A percentile compares a stretch with the other conserved stretches of the same genome.
Evolutionary conservation across 2,888 invertebrate genomes (phyloP).

Genomic region (Augochlorella aurata): DNA sequence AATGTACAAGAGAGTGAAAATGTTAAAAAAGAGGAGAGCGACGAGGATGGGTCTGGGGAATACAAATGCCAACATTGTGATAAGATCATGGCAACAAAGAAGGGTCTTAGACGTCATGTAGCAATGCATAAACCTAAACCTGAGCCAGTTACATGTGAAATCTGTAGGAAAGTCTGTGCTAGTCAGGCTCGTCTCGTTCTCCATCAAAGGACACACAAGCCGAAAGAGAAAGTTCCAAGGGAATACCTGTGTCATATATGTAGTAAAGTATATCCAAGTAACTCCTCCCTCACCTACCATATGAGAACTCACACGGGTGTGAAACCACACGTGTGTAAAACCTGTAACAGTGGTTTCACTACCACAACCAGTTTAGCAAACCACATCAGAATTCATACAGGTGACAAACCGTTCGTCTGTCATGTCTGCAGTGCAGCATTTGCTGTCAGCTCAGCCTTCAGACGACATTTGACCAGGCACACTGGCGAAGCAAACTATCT

Average conservation of each 20-base stretch:
- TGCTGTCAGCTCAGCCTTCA: constrained; percentile 80
- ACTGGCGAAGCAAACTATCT: constrained; percentile 81
- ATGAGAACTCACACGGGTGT: constrained; percentile 81
- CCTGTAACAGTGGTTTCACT: constrained; percentile 80
- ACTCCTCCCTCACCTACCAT: constrained; percentile 80
- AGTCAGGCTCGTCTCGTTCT: constrained; percentile 78
- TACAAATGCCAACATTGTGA: constrained; percentile 81
- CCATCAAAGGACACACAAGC: constrained; percentile 80
- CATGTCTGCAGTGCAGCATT: constrained; percentile 81
- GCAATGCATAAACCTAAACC: constrained; percentile 80
- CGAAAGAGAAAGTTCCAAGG: constrained; percentile 79
- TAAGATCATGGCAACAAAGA: constrained; percentile 79
- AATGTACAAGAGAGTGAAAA: constrained; percentile 57
- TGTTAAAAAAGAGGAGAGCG: constrained; percentile 71
- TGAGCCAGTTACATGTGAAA: constrained; percentile 79
- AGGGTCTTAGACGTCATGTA: constrained; percentile 79
- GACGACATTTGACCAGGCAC: constrained; percentile 79
- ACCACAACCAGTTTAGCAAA: constrained; percentile 80
- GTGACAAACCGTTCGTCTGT: constrained; percentile 80
- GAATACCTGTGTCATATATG: constrained; percentile 81
- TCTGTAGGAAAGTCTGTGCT: constrained; percentile 80
- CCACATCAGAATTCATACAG: constrained; percentile 80
- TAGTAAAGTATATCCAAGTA: constrained; percentile 81
- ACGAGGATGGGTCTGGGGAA: constrained; percentile 73
- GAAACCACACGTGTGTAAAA: constrained; percentile 80